Conservation (phyloP, 2,888 invertebrate species). For the Idaea biselata region DNA sequence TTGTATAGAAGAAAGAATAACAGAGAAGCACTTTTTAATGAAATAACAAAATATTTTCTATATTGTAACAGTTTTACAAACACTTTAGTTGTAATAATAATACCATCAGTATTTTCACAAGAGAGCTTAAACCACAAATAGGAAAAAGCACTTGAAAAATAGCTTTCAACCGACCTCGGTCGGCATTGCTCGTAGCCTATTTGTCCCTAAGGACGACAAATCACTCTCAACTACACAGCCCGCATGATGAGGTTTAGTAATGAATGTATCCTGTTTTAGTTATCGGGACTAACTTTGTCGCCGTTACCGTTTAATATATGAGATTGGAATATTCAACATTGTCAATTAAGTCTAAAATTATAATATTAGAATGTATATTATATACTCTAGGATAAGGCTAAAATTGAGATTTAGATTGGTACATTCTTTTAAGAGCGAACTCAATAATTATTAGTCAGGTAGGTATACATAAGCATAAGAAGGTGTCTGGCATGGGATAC, state of each 20-base stretch:
- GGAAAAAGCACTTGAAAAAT: constrained; percentile 30
- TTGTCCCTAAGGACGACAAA: constrained; percentile 42
- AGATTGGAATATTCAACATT: neutral
- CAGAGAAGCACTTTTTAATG: too few relatives aligned
- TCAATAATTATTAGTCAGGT: too few relatives aligned
- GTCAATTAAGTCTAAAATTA: neutral
- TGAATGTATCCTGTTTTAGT: constrained; percentile 34
- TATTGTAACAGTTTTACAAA: too few relatives aligned
- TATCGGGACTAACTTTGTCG: constrained; percentile 15
- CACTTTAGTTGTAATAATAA: too few relatives aligned
- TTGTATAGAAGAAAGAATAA: too few relatives aligned
- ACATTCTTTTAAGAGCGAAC: too few relatives aligned
- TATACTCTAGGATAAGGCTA: neutral
- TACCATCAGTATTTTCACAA: constrained; percentile 11
- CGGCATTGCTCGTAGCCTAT: constrained; percentile 31
- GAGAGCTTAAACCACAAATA: constrained; percentile 13
- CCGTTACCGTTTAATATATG: neutral
- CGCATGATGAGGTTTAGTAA: constrained; percentile 45
- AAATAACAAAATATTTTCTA: too few relatives aligned
- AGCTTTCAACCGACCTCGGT: constrained; percentile 23
- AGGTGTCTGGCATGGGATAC: too few relatives aligned
- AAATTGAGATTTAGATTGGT: neutral
- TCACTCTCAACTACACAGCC: constrained; percentile 40
- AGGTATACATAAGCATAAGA: too few relatives aligned
- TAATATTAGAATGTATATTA: too few relatives aligned